Conservation (phyloP, 30 jellyfish, hydroid and myxozoan genomes). For the Pelagia noctiluca region DNA sequence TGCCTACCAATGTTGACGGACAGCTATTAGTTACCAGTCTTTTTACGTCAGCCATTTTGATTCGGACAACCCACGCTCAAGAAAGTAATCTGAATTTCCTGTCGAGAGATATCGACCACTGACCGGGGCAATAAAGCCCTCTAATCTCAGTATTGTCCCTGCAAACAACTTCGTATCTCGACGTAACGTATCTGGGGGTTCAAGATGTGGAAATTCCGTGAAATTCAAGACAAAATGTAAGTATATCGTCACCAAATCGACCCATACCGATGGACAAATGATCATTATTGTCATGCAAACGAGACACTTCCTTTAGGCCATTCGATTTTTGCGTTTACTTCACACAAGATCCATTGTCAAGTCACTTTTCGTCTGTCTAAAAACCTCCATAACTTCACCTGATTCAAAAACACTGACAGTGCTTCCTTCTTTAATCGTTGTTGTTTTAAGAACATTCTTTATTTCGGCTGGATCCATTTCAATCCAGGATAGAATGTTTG, state of each 20-base stretch:
- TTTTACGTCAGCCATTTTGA: slow-evolving; percentile 70
- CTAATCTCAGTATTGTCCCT: background rate
- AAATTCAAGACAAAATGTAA: slow-evolving; percentile 95
- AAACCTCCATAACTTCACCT: too few species aligned
- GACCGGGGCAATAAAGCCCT: background rate
- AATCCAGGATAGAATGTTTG: too few species aligned
- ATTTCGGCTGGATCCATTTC: too few species aligned
- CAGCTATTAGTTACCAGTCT: slow-evolving; percentile 65
- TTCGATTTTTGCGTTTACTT: too few species aligned
- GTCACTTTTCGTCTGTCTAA: too few species aligned
- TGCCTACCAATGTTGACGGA: too few species aligned
- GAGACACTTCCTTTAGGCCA: background rate
- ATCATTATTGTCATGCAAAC: background rate
- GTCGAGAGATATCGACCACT: background rate
- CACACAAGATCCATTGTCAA: too few species aligned
- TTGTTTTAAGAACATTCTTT: too few species aligned
- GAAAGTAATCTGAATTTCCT: background rate
- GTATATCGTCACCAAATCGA: slow-evolving; percentile 26
- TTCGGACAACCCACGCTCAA: slow-evolving; percentile 22
- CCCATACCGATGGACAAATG: background rate
- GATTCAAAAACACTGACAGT: too few species aligned
- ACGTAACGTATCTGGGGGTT: too few species aligned
- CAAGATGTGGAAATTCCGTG: slow-evolving; percentile 93
- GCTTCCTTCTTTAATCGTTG: too few species aligned
- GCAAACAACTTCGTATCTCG: background rate